Conservation (phyloP, 53 echinoderm and acorn worm genomes). For the Patiria pectinifera region DNA sequence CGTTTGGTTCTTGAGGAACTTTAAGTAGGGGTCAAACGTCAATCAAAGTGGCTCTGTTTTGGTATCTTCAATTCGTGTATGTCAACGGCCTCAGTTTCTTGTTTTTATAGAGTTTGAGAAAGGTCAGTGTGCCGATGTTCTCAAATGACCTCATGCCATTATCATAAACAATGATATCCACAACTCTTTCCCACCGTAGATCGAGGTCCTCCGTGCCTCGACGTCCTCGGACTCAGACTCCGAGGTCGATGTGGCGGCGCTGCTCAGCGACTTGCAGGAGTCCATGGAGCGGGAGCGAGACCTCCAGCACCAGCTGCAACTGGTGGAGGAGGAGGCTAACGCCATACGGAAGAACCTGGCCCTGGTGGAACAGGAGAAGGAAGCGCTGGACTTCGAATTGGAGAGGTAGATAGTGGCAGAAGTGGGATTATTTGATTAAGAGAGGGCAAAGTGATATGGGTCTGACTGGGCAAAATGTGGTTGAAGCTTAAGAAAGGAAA, state of each 20-base stretch:
- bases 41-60: background rate
- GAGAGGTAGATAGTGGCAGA: constrained; percentile 65
- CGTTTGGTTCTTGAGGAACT: background rate
- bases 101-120: too few relatives aligned
- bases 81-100: background rate
- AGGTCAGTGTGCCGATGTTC: too few relatives aligned
- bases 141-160: too few relatives aligned
- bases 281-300: constrained; percentile 92
- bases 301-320: constrained; percentile 93
- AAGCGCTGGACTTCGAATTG: constrained; percentile 92
- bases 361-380: constrained; percentile 87
- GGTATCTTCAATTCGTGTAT: background rate
- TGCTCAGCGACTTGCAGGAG: constrained; percentile 92
- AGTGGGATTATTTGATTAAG: background rate
- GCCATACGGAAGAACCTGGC: constrained; percentile 83
- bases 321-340: constrained; percentile 93
- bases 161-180: too few relatives aligned
- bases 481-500: background rate
- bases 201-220: constrained; percentile 75
- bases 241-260: constrained; percentile 79
- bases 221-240: constrained; percentile 78
- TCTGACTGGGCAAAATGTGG: background rate
- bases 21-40: background rate
- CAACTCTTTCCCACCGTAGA: constrained; percentile 53
- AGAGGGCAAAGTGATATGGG: background rate